Base-by-base conservation (phyloP, 1,140 invertebrate species). In the Procambarus clarkii region DNA sequence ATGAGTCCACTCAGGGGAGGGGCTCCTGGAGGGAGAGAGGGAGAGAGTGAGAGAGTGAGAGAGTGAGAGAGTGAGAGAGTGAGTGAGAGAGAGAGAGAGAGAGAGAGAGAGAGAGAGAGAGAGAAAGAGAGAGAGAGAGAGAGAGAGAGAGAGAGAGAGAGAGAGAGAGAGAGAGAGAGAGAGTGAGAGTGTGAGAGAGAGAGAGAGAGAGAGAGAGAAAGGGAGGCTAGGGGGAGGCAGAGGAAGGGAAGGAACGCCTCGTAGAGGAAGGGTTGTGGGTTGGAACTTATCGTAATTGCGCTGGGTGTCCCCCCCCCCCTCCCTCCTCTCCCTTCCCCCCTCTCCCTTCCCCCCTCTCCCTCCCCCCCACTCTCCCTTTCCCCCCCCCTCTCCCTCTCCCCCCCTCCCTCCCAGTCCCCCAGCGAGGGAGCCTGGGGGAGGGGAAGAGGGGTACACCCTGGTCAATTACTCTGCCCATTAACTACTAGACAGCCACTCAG, bases 1-100 rank as follows among this genome's bases (percentile, higher is more conserved):
- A 83, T 69, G 58, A 69, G 81, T n/a, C 81, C 44, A 83, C 24
- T 64, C 4, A 83, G 81, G 34, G 13, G 13, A 54, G 13, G 80
- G 3, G 11, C 13, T 58, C 4, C 50, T 5, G 9, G 21, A 21
- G 78, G 50, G 34, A 48, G 71, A 76, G 84, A 74, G 83, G 44
- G 64, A 74, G 83, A 86, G 82, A 84, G 44, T 21, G 82, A 64
- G 58, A 84, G 69, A 71, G 82, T 50, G n/a, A 15, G 18, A 44
- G 34, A 50, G 50, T 13, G 64, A 71, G 50, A 71, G 64, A 71
- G 60, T 45, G 58, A 84, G 82, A 84, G 60, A 45, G 60, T 71
- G 82, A 71, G 60, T 21, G 21, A 46, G 45, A 71, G 34, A 46
- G 24, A 84, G 50, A 48, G 44, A 45, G 21, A 71, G 3, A n/a